Conservation (phyloP, 2,797 vertebrate species). For the Peromyscus eremicus region DNA sequence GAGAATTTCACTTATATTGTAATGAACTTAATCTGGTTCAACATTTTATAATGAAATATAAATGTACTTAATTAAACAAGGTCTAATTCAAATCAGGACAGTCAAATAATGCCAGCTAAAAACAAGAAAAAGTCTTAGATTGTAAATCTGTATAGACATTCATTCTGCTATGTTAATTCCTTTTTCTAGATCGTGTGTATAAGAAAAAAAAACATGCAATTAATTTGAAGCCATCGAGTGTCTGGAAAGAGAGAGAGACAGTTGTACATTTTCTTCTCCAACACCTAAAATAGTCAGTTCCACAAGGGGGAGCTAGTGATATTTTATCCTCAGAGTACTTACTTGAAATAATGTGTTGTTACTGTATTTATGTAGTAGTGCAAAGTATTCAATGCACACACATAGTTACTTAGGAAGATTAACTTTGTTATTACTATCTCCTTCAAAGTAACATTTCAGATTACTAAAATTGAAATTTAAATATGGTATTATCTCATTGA, state of each 20-base stretch:
- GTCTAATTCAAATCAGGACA: conserved; percentile 4
- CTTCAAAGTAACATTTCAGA: conserved; percentile 46
- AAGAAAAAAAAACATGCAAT: conserved; percentile 21
- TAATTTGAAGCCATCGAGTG: conserved; percentile 13
- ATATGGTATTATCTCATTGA: not conserved
- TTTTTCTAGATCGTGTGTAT: not conserved
- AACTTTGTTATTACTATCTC: not conserved
- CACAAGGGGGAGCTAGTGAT: conserved; percentile 88
- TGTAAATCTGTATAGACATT: not conserved
- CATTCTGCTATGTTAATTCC: not conserved
- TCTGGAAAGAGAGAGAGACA: not conserved
- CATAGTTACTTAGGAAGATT: conserved; percentile 13
- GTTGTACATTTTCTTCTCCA: conserved; percentile 57
- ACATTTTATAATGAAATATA: conserved; percentile 37
- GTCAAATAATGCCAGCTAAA: not conserved
- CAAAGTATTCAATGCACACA: not conserved
- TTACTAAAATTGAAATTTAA: not conserved
- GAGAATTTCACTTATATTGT: not conserved
- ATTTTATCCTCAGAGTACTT: conserved; percentile 76
- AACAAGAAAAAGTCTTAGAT: not conserved
- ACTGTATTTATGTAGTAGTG: conserved; percentile 33
- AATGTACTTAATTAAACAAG: not conserved
- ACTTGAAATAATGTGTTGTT: conserved; percentile 49
- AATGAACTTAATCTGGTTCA: not conserved
- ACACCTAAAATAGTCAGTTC: conserved; percentile 72